Percentiles rank a stretch among this genome's conserved stretches.
Conservation (phyloP, 2,113 vertebrate species). For the Datnioides undecimradiatus region DNA sequence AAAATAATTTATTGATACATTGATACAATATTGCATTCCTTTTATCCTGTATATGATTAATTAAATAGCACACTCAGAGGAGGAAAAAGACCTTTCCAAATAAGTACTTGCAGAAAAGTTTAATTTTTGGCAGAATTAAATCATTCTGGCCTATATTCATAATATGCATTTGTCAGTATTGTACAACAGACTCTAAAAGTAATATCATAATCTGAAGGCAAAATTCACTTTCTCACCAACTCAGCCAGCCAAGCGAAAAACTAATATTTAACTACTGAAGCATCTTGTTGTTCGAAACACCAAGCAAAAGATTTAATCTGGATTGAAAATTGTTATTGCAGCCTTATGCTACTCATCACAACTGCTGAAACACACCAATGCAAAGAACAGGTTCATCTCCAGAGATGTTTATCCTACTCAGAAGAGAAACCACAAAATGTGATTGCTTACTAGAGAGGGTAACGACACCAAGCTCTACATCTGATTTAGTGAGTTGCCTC, state of each 20-base stretch:
- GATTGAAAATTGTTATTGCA: background rate
- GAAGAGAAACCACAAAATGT: background rate
- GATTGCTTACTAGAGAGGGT: background rate
- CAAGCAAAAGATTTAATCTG: background rate
- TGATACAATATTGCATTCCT: background rate
- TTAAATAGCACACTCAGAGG: background rate
- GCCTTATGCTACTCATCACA: background rate
- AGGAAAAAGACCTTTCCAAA: background rate
- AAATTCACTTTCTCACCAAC: background rate
- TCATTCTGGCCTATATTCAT: background rate
- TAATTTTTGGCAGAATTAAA: background rate
- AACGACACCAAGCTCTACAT: background rate
- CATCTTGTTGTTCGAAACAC: background rate
- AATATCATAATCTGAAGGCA: background rate
- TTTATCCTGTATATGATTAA: background rate
- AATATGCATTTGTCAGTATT: background rate
- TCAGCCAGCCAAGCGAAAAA: background rate
- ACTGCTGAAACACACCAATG: background rate
- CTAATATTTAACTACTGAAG: background rate
- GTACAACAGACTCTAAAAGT: background rate
- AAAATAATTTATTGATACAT: background rate
- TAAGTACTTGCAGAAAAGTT: background rate
- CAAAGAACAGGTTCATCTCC: background rate
- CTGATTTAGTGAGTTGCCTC: background rate
- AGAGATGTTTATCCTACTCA: slow-evolving; percentile 1